A percentile compares a stretch with the other conserved stretches of the same genome.
Evolutionary conservation across 1,140 invertebrate genomes (phyloP).

Genomic region (Lethrus apterus): DNA sequence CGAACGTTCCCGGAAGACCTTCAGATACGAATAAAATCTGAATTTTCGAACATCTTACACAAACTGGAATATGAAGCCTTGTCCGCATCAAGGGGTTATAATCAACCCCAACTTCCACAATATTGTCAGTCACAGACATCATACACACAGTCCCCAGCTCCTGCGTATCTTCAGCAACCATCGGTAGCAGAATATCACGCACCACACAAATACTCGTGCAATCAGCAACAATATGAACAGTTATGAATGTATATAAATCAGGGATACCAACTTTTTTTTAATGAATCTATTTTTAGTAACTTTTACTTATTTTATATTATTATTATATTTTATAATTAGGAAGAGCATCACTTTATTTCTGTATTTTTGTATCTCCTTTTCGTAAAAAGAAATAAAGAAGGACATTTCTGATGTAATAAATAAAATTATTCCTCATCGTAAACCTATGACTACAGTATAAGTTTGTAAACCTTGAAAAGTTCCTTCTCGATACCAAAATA

Average conservation of each 20-base stretch:
- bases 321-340: not conserved
- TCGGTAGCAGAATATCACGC: not conserved
- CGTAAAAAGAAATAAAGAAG: constrained; percentile 56
- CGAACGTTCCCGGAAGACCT: not conserved
- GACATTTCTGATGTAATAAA: constrained; percentile 58
- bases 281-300: not conserved
- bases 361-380: not conserved
- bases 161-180: not conserved
- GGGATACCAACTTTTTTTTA: not conserved
- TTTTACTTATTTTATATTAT: not conserved
- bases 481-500: constrained; percentile 39
- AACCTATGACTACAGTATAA: constrained; percentile 40
- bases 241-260: not conserved
- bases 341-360: not conserved
- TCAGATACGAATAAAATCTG: not conserved
- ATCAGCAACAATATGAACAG: not conserved
- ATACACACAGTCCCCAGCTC: not conserved
- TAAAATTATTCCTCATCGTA: constrained; percentile 54
- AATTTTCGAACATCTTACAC: not conserved
- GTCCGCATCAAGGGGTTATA: not conserved
- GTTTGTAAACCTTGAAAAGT: constrained; percentile 46
- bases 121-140: not conserved
- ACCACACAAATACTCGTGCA: not conserved
- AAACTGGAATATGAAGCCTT: not conserved
- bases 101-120: not conserved